Evolutionary conservation across 92 coral and sea anemone genomes (phyloP), one percentile per base, ranked within the genome.

Genomic region (Palythoa caribaeorum): DNA sequence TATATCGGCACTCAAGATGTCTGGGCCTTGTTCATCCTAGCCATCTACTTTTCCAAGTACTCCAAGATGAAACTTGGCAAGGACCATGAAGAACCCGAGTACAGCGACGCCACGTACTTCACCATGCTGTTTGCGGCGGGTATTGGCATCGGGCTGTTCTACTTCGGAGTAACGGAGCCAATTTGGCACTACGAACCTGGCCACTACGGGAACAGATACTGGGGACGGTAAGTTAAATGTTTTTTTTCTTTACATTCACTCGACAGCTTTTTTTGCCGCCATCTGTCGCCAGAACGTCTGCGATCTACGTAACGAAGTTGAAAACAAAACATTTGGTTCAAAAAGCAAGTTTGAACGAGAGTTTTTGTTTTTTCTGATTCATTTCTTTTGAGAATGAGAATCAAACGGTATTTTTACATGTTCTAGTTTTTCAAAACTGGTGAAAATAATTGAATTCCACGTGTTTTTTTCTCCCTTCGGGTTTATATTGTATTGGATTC

Each of bases 91-190:
- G 57, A 88, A 13, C 91, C 91, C 2, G 88, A 88, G 38, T 88
- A 78, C 52, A 54, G 87, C 81, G 91, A 88, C 53, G 91, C 87
- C 35, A 60, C 91, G 9, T 88, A 88, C 76, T 88, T 88, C 55
- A 88, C 91, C 35, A 88, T 88, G 91, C 66, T 88, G 55, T 88
- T 88, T n/a, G 78, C 91, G 9, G 83, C 91, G 8, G 91, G 91
- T n/a, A 83, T 88, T 17, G 91, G 88, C 6, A 83, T 88, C 35
- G 91, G 91, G 35, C 76, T 88, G 17, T 88, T 88, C 83, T 88
- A 88, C 86, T 88, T 83, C 16, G 91, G 91, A 35, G 91, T 88
- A 10, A 88, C 91, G 16, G 91, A 88, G 15, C 91, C 91, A 1
- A 40, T 88, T 6, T 81, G 9, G 47, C 91, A 88, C 50, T 88